Conservation (phyloP, 2,797 vertebrate species). For the Gadopsis marmoratus region DNA sequence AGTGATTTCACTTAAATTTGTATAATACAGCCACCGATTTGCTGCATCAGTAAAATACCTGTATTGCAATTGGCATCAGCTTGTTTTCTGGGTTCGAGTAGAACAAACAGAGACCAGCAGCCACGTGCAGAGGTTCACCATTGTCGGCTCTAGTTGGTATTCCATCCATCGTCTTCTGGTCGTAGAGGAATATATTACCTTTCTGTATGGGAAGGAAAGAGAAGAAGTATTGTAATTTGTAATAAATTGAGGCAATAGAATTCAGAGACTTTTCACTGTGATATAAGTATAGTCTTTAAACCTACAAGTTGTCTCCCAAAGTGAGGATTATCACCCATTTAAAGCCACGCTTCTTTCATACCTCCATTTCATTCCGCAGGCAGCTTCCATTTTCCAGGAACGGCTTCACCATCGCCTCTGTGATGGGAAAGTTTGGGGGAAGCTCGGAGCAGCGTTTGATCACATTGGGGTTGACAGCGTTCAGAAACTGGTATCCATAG, state of each 20-base stretch:
- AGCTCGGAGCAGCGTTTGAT: conserved; percentile 71
- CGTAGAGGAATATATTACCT: conserved; percentile 71
- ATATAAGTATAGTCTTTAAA: background rate
- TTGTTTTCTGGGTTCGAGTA: conserved; percentile 65
- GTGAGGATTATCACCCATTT: background rate
- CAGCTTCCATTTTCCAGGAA: conserved; percentile 62
- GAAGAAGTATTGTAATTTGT: background rate
- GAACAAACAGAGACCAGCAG: conserved; percentile 68
- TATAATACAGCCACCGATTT: background rate
- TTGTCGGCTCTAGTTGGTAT: conserved; percentile 34
- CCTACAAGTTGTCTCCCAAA: background rate
- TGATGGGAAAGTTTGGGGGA: conserved; percentile 75
- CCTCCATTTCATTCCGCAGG: conserved; percentile 71
- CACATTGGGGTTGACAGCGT: conserved; percentile 68
- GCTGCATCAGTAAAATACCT: conserved; percentile 44
- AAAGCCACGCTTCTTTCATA: conserved; percentile 22
- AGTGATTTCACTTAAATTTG: background rate
- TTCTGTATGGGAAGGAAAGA: conserved; percentile 29
- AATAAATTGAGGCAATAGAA: background rate
- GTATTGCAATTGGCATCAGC: conserved; percentile 74
- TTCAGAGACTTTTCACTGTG: background rate
- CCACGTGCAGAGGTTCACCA: conserved; percentile 28
- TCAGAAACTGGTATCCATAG: conserved; percentile 79
- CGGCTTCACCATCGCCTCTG: conserved; percentile 71
- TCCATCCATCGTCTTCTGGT: conserved; percentile 65